Evolutionary conservation across 2,888 invertebrate species (phyloP).

Genomic region (Apeira syringaria): DNA sequence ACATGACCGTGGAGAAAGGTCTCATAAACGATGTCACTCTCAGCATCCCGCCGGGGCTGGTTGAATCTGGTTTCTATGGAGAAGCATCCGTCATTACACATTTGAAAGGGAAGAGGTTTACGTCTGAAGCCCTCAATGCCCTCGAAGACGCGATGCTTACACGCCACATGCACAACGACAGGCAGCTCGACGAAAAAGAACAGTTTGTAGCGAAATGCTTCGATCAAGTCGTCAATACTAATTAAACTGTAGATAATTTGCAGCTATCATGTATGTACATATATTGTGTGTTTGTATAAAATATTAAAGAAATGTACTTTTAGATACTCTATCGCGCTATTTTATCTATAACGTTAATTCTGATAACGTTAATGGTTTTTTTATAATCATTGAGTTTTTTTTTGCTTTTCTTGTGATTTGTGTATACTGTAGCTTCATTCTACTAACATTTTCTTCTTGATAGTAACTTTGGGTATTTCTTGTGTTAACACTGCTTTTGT

Average conservation of each 20-base stretch:
- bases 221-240: constrained; percentile 84
- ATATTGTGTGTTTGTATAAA: constrained; percentile 1
- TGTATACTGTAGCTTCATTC: constrained; percentile 31
- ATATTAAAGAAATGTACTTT: constrained; percentile 17
- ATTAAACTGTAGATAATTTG: constrained; percentile 41
- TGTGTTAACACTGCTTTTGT: constrained; percentile 42
- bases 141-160: constrained; percentile 82
- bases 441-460: constrained; percentile 35
- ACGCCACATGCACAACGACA: constrained; percentile 55
- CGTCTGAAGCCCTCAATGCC: constrained; percentile 84
- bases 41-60: constrained; percentile 84
- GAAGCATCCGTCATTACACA: constrained; percentile 86
- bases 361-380: constrained; percentile 31
- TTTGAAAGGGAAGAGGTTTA: constrained; percentile 86
- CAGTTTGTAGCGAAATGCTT: constrained; percentile 86
- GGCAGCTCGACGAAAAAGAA: constrained; percentile 79
- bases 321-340: constrained; percentile 25
- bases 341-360: constrained; percentile 35
- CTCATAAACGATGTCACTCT: constrained; percentile 86
- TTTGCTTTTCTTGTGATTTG: constrained; percentile 5
- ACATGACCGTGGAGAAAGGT: constrained; percentile 86
- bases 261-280: constrained; percentile 24
- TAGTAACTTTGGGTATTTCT: constrained; percentile 39
- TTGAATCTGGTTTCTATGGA: constrained; percentile 83
- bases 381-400: constrained; percentile 22